These are phyloP conservation scores for Pollicipes pollicipes DNA, from an alignment of 1,140 invertebrate genomes.

Conservation along the genomic window DNA sequence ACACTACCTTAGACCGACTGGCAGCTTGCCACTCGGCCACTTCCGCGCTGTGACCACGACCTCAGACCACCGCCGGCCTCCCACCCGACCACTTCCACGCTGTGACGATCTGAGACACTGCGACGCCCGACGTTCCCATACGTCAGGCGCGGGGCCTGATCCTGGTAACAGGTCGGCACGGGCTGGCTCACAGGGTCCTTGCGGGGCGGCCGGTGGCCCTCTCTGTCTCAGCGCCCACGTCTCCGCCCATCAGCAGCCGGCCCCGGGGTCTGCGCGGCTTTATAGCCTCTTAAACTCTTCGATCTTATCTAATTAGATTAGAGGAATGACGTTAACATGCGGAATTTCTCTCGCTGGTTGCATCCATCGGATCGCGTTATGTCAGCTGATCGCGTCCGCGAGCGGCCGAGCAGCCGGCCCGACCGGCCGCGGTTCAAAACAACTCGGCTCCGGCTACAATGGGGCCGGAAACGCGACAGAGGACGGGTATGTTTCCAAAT, in stretches of 20 bases:
- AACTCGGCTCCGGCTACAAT: background rate
- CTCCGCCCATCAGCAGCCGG: background rate
- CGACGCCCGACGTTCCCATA: too few species aligned
- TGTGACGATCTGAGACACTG: too few species aligned
- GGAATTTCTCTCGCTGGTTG: background rate
- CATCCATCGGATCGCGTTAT: background rate
- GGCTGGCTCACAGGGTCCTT: too few species aligned
- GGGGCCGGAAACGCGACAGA: background rate
- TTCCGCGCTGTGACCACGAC: too few species aligned
- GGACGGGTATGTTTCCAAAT: background rate
- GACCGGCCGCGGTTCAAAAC: background rate
- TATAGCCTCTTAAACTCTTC: background rate
- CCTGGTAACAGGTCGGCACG: too few species aligned
- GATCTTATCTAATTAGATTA: background rate
- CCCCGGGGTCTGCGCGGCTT: background rate
- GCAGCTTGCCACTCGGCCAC: too few species aligned
- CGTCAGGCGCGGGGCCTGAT: too few species aligned
- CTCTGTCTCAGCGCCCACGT: background rate
- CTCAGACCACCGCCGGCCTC: too few species aligned
- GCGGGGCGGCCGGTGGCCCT: too few species aligned
- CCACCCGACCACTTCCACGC: too few species aligned
- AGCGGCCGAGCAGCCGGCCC: too few species aligned
- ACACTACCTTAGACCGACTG: too few species aligned
- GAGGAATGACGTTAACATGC: background rate
- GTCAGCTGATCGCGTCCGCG: background rate